Evolutionary conservation across 2,113 vertebrate species (phyloP).

Genomic region (Damaliscus lunatus): DNA sequence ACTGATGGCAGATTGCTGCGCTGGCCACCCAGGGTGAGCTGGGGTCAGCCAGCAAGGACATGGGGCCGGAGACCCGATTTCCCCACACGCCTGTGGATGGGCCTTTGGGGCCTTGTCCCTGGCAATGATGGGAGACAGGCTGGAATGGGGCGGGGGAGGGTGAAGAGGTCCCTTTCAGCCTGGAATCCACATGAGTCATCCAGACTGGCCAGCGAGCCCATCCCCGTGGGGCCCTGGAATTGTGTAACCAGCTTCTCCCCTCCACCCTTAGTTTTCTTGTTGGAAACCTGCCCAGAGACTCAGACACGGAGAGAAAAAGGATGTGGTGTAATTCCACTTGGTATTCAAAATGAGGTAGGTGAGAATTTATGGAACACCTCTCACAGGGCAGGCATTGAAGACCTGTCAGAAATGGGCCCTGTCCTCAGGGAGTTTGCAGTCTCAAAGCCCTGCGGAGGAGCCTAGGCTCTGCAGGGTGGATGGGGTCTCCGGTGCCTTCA

Average conservation of each 20-base stretch:
- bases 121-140: neutral
- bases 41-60: neutral
- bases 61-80: neutral
- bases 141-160: neutral
- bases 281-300: neutral
- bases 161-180: neutral
- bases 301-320: neutral
- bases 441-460: neutral
- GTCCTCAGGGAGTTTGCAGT: neutral
- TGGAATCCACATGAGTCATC: neutral
- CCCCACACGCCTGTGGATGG: fast-evolving
- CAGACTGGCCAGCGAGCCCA: neutral
- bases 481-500: neutral
- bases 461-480: neutral
- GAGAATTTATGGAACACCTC: neutral
- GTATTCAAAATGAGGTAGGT: neutral
- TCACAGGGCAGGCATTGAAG: neutral
- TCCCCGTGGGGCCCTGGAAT: neutral
- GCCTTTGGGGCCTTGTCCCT: neutral
- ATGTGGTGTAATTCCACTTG: neutral
- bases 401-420: too few relatives aligned
- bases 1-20: neutral
- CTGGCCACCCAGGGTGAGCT: neutral
- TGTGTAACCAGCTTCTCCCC: neutral
- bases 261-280: neutral